These are phyloP conservation scores for Labeo catla DNA, from an alignment of 2,113 vertebrate species.

Conservation along the genomic window DNA sequence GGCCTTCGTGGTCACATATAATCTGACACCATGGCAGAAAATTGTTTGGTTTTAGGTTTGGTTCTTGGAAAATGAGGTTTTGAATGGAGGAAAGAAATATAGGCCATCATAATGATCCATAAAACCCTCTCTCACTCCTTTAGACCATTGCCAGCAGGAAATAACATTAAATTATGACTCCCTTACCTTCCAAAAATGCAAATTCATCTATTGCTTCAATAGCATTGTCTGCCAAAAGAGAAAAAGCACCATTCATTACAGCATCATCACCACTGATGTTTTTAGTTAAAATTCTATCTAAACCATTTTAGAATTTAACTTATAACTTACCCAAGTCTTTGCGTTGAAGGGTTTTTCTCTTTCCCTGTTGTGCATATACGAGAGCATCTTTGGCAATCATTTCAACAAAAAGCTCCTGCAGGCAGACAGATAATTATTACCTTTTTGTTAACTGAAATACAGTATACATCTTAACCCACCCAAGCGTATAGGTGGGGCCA, in stretches of 20 bases:
- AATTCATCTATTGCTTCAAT: slow-evolving; percentile 96
- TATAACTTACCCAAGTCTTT: slow-evolving; percentile 89
- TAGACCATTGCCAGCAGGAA: not conserved
- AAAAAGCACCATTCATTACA: slow-evolving; percentile 19
- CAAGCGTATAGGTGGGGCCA: not conserved
- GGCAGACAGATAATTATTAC: not conserved
- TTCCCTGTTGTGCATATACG: slow-evolving; percentile 91
- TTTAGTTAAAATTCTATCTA: not conserved
- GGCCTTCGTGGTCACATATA: not conserved
- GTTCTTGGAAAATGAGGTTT: not conserved
- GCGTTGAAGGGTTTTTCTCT: slow-evolving; percentile 95
- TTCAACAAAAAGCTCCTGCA: slow-evolving; percentile 95
- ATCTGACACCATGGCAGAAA: not conserved
- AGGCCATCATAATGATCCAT: slow-evolving; percentile 15
- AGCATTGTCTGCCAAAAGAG: slow-evolving; percentile 84
- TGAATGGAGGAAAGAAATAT: not conserved
- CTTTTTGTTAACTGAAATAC: not conserved
- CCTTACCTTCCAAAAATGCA: slow-evolving; percentile 93
- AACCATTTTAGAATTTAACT: not conserved
- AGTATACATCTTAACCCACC: not conserved
- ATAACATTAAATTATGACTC: not conserved
- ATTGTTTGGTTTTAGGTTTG: not conserved
- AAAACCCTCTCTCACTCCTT: not conserved
- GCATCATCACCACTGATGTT: not conserved
- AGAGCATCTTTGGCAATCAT: slow-evolving; percentile 95